phyloP scores from a whole-genome alignment of 1,140 invertebrate species.

The Drosophila tristis region DNA sequence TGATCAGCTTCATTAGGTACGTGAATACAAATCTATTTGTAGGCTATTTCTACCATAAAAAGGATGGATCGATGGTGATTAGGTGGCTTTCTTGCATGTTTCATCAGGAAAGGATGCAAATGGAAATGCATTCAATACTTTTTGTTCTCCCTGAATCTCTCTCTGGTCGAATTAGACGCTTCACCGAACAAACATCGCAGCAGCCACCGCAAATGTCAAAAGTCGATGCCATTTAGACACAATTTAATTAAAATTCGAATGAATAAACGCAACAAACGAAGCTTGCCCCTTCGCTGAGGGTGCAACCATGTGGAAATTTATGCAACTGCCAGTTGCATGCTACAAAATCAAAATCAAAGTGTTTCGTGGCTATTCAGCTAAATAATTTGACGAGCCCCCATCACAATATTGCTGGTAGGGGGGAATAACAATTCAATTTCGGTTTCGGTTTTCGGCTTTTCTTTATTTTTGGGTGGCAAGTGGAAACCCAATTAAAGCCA shows the following conservation, averaged over 20 bases:
- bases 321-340: conserved; percentile 79
- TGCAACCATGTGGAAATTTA: conserved; percentile 67
- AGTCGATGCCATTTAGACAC: conserved; percentile 63
- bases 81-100: background rate
- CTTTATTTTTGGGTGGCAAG: background rate
- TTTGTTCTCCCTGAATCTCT: conserved; percentile 19
- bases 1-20: too few relatives aligned
- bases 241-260: conserved; percentile 76
- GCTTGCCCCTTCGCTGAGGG: conserved; percentile 21
- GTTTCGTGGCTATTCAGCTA: conserved; percentile 33
- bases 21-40: too few relatives aligned
- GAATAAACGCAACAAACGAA: conserved; percentile 43
- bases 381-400: conserved; percentile 47
- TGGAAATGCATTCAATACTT: conserved; percentile 16
- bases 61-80: too few relatives aligned
- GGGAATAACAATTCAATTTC: conserved; percentile 15
- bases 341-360: conserved; percentile 60
- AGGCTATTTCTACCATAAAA: too few relatives aligned
- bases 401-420: conserved; percentile 20
- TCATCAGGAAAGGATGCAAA: conserved; percentile 22
- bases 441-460: background rate
- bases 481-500: conserved; percentile 57
- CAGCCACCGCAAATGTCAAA: conserved; percentile 50
- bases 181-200: conserved; percentile 53
- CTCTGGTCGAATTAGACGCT: conserved; percentile 65